Evolutionary conservation across 2,113 vertebrate genomes (phyloP).

Genomic region (Phyllostomus discolor): DNA sequence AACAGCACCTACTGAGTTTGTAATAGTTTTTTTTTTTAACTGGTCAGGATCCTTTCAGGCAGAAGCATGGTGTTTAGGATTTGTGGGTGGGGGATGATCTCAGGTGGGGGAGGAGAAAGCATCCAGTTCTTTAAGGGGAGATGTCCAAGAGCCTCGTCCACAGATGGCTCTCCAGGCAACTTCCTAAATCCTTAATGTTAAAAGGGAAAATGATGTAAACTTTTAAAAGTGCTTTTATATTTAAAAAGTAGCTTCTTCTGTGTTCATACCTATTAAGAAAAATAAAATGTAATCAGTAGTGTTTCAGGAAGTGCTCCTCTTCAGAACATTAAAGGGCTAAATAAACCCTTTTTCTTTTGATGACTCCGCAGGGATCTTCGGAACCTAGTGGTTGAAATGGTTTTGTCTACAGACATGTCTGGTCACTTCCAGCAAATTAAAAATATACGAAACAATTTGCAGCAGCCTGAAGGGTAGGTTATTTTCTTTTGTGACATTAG

Average conservation of each 20-base stretch:
- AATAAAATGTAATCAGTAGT: constrained; percentile 51
- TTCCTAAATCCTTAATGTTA: constrained; percentile 31
- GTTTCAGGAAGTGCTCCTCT: constrained; percentile 55
- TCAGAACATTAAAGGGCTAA: constrained; percentile 49
- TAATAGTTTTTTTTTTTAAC: neutral
- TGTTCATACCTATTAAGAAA: constrained; percentile 52
- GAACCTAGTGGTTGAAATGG: constrained; percentile 94
- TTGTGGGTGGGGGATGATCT: neutral
- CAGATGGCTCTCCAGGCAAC: neutral
- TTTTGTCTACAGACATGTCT: constrained; percentile 97
- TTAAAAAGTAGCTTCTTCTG: neutral
- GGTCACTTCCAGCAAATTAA: constrained; percentile 98
- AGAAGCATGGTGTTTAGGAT: constrained; percentile 5
- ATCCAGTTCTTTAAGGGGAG: neutral
- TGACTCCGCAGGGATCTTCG: constrained; percentile 89
- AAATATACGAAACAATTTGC: constrained; percentile 90
- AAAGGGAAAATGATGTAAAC: constrained; percentile 45
- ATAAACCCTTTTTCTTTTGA: constrained; percentile 66
- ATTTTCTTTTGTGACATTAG: constrained; percentile 19
- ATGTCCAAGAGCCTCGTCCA: constrained; percentile 26
- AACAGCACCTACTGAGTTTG: neutral
- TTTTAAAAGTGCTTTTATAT: constrained; percentile 41
- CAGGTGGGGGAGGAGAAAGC: neutral
- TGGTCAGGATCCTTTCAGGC: neutral
- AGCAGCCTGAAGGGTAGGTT: constrained; percentile 92